A percentile compares a stretch with the other conserved stretches of the same genome.
Evolutionary conservation across 2,113 vertebrate species (phyloP).

Genomic region (Apeltes quadracus): DNA sequence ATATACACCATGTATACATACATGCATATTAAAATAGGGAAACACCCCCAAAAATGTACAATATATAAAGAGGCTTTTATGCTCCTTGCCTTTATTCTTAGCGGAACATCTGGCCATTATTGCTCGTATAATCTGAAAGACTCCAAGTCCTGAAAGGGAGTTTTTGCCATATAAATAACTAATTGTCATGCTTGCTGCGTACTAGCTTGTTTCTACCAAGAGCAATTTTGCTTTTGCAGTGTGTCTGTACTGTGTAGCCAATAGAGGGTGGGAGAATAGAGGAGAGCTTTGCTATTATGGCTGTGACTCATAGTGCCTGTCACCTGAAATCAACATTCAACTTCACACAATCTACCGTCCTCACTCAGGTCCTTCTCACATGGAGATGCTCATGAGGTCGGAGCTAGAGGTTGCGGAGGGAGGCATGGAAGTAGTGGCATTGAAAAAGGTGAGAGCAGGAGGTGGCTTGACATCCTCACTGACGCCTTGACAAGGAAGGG

Average conservation of each 20-base stretch:
- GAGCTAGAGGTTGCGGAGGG: background rate
- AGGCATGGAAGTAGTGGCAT: background rate
- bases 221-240: constrained; percentile 32
- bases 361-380: constrained; percentile 43
- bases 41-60: background rate
- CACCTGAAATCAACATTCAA: constrained; percentile 75
- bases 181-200: constrained; percentile 11
- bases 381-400: constrained; percentile 28
- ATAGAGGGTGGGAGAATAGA: constrained; percentile 1
- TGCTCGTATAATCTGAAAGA: background rate
- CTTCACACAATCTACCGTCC: constrained; percentile 67
- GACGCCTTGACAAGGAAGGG: constrained; percentile 25
- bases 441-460: constrained; percentile 12
- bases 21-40: background rate
- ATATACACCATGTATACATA: background rate
- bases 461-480: constrained; percentile 28
- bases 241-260: constrained; percentile 42
- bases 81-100: background rate
- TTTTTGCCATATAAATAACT: background rate
- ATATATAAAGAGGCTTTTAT: background rate
- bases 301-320: constrained; percentile 76
- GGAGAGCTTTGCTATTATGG: constrained; percentile 67
- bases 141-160: background rate
- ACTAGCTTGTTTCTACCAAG: constrained; percentile 26
- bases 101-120: background rate